phyloP scores from a whole-genome alignment of 2,797 vertebrate species.

The Hydrophis major region DNA sequence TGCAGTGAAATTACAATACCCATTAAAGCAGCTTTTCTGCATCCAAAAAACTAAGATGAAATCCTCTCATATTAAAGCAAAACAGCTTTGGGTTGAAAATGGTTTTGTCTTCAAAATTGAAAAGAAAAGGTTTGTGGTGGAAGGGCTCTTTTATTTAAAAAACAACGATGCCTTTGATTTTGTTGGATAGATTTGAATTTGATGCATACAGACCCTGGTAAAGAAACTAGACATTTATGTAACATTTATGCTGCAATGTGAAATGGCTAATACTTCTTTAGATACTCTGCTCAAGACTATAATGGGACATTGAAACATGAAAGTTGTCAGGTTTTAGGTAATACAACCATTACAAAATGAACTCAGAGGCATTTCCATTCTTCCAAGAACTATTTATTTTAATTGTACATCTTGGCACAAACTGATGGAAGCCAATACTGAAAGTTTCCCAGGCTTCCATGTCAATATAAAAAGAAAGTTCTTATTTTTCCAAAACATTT shows the following conservation, averaged over 20 bases:
- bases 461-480: too few species aligned
- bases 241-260: constrained; percentile 34
- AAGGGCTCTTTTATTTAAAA: constrained; percentile 48
- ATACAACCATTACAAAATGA: too few species aligned
- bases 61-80: neutral
- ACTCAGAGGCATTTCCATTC: too few species aligned
- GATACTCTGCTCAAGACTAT: constrained; percentile 40
- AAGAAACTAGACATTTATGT: constrained; percentile 34
- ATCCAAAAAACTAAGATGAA: neutral
- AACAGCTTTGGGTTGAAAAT: constrained; percentile 35
- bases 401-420: too few species aligned
- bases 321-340: neutral
- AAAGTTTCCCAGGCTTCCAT: too few species aligned
- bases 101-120: constrained; percentile 22
- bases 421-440: too few species aligned
- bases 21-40: neutral
- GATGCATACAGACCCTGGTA: constrained; percentile 43
- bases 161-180: constrained; percentile 55
- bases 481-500: too few species aligned
- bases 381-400: too few species aligned
- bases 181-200: constrained; percentile 56
- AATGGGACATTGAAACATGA: constrained; percentile 47
- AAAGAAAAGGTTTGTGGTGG: constrained; percentile 55
- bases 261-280: constrained; percentile 32
- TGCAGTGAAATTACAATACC: constrained; percentile 3